phyloP scores from a whole-genome alignment of 2,113 vertebrate genomes.

The Petrocephalus zakoni region DNA sequence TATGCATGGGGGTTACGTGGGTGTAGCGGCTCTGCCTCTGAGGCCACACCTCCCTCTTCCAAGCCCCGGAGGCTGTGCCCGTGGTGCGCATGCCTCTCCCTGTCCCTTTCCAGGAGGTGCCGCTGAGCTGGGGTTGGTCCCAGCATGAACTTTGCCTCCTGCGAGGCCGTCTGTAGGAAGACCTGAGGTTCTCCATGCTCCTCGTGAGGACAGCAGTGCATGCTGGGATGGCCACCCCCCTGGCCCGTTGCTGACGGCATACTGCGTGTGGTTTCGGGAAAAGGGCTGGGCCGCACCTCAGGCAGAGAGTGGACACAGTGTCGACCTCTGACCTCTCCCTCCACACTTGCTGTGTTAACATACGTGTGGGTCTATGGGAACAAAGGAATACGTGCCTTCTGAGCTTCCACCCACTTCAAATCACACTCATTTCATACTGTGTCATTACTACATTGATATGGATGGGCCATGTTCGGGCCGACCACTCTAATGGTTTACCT shows the following conservation, averaged over 20 bases:
- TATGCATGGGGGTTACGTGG: constrained; percentile 63
- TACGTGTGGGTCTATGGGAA: constrained; percentile 86
- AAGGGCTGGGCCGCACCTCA: constrained; percentile 71
- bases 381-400: neutral
- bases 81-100: constrained; percentile 54
- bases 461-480: neutral
- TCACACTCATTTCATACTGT: neutral
- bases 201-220: constrained; percentile 71
- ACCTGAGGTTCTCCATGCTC: constrained; percentile 81
- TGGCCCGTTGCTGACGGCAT: constrained; percentile 49
- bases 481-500: constrained; percentile 58
- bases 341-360: constrained; percentile 83
- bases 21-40: constrained; percentile 67
- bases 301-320: constrained; percentile 86
- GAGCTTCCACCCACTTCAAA: neutral
- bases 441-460: neutral
- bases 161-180: constrained; percentile 76
- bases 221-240: constrained; percentile 52
- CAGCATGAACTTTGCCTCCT: constrained; percentile 90
- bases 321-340: constrained; percentile 78
- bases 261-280: constrained; percentile 61
- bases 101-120: constrained; percentile 67
- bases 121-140: constrained; percentile 76
- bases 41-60: constrained; percentile 57
- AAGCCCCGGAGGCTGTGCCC: constrained; percentile 41